These are phyloP conservation scores for Battus philenor DNA, from an alignment of 1,140 invertebrate species.

Conservation along the genomic window DNA sequence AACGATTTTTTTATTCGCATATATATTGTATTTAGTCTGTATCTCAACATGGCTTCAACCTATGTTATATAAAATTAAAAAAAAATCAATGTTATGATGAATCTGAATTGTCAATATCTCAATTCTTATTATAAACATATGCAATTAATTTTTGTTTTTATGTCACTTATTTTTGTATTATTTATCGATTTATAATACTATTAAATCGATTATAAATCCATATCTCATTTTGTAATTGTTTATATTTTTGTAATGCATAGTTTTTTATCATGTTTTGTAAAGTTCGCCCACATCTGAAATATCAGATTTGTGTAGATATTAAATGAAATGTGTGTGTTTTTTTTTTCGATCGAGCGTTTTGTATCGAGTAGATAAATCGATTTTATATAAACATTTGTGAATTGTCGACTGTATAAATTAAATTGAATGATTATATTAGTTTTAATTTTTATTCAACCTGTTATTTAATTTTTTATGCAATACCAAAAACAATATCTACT, in stretches of 20 bases:
- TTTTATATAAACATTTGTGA: neutral
- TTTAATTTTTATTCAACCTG: neutral
- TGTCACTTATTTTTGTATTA: neutral
- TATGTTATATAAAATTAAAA: too few relatives aligned
- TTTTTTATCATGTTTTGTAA: neutral
- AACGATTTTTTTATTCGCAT: too few relatives aligned
- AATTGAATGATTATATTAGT: neutral
- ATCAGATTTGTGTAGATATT: conserved; percentile 2
- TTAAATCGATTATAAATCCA: neutral
- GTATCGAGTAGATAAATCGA: neutral
- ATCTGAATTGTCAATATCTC: too few relatives aligned
- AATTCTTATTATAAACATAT: too few relatives aligned
- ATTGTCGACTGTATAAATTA: neutral
- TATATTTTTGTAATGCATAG: neutral
- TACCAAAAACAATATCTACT: too few relatives aligned
- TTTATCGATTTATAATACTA: neutral
- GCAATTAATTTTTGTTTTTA: too few relatives aligned
- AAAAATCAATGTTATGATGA: too few relatives aligned
- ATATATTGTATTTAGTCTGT: too few relatives aligned
- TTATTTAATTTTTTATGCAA: too few relatives aligned
- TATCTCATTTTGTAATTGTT: conserved; percentile 2
- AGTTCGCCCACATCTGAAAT: neutral
- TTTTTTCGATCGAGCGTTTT: neutral
- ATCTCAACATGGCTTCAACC: too few relatives aligned
- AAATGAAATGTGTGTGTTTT: neutral